These are phyloP conservation scores for Drosophila tropicalis DNA, from an alignment of 1,140 invertebrate genomes.

Conservation along the genomic window DNA sequence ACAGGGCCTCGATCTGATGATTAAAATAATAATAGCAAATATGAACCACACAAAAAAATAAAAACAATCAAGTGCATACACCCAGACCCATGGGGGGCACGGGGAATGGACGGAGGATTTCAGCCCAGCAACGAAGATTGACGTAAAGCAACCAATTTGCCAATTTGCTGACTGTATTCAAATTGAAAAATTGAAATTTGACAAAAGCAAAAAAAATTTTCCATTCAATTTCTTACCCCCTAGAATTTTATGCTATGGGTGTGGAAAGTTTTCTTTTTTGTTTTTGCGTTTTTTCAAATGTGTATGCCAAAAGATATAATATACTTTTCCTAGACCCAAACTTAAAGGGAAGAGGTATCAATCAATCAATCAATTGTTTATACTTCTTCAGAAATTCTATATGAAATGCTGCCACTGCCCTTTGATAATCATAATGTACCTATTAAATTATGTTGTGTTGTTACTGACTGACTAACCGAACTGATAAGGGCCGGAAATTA, in stretches of 20 bases:
- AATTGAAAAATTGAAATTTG: conserved; percentile 21
- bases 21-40: conserved; percentile 45
- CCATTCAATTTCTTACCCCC: not conserved
- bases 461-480: not conserved
- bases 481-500: conserved; percentile 8
- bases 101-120: not conserved
- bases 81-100: not conserved
- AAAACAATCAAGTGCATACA: conserved; percentile 18
- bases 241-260: conserved; percentile 1
- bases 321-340: too few species aligned
- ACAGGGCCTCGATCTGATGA: conserved; percentile 42
- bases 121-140: conserved; percentile 22
- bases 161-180: conserved; percentile 34
- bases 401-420: not conserved
- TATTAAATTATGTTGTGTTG: conserved; percentile 2
- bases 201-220: conserved; percentile 3
- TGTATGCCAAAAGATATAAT: not conserved
- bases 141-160: conserved; percentile 40
- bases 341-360: too few species aligned
- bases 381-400: too few species aligned
- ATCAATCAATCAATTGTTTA: too few species aligned
- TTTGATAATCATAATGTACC: not conserved
- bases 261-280: conserved; percentile 16
- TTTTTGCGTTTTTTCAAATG: not conserved
- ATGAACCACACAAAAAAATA: conserved; percentile 29